These are phyloP conservation scores for Calephelis perditalis DNA, from an alignment of 2,888 invertebrate species.

Conservation along the genomic window DNA sequence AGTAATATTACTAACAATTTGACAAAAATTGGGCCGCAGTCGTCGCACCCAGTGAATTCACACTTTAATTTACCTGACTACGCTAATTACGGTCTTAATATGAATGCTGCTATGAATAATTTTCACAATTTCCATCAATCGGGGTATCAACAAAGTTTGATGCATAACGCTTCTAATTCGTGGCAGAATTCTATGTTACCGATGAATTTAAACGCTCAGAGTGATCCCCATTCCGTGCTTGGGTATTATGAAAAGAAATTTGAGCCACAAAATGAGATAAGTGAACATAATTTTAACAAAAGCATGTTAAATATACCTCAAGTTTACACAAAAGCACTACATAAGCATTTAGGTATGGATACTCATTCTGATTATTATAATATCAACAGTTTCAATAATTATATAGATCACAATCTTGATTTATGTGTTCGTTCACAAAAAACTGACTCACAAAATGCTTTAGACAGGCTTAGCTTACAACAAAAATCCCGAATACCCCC, in stretches of 20 bases:
- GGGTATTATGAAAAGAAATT: constrained; percentile 29
- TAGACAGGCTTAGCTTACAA: constrained; percentile 16
- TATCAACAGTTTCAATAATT: constrained; percentile 28
- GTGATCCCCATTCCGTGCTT: constrained; percentile 31
- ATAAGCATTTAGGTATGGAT: constrained; percentile 37
- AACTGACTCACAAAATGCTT: constrained; percentile 22
- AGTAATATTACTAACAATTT: constrained; percentile 51
- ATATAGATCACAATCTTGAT: constrained; percentile 36
- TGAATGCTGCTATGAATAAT: constrained; percentile 41
- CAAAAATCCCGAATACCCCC: constrained; percentile 15
- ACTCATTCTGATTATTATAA: constrained; percentile 31
- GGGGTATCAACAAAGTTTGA: constrained; percentile 39
- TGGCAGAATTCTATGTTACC: constrained; percentile 49
- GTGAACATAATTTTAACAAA: constrained; percentile 26
- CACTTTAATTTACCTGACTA: constrained; percentile 49
- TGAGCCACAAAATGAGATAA: constrained; percentile 25
- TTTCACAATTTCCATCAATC: constrained; percentile 46
- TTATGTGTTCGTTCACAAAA: constrained; percentile 34
- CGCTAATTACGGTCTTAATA: constrained; percentile 41
- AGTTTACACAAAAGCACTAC: constrained; percentile 43
- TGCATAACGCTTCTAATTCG: constrained; percentile 38
- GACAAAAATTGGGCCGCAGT: constrained; percentile 46
- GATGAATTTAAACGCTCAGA: constrained; percentile 48
- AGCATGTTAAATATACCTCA: constrained; percentile 46
- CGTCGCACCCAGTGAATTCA: constrained; percentile 36